Evolutionary conservation across 2,797 vertebrate species (phyloP).

Genomic region (Notolepis coatsorum): DNA sequence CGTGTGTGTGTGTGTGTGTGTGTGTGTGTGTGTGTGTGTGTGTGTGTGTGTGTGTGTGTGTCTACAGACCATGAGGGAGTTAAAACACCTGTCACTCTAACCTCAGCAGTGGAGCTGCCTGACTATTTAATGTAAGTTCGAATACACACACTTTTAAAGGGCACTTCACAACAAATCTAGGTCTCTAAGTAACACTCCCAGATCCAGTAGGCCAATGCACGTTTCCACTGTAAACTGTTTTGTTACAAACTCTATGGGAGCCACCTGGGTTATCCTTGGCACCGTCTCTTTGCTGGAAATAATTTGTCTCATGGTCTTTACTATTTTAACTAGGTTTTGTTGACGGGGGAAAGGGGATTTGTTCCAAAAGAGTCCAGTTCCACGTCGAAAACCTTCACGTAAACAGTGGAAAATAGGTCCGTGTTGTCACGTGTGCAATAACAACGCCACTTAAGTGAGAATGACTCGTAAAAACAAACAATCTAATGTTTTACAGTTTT

Average conservation of each 20-base stretch:
- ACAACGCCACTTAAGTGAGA: conserved; percentile 38
- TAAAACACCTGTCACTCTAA: conserved; percentile 74
- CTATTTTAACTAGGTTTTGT: conserved; percentile 8
- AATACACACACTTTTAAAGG: conserved; percentile 10
- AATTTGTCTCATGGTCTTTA: conserved; percentile 17
- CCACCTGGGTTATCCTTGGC: background rate
- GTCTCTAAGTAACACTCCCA: background rate
- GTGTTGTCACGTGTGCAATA: conserved; percentile 28
- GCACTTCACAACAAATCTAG: background rate
- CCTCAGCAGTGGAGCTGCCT: conserved; percentile 73
- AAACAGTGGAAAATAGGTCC: conserved; percentile 44
- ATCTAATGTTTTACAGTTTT: conserved; percentile 56
- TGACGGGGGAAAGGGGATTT: conserved; percentile 11
- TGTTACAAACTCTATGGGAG: background rate
- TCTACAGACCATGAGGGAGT: conserved; percentile 71
- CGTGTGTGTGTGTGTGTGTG: conserved; percentile 34
- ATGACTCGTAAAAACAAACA: conserved; percentile 51
- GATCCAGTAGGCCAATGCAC: background rate
- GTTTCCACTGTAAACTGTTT: background rate
- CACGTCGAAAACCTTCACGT: conserved; percentile 43
- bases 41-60: conserved; percentile 34
- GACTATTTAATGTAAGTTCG: conserved; percentile 88
- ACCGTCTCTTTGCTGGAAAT: conserved; percentile 9
- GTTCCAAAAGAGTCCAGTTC: conserved; percentile 26
- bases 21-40: conserved; percentile 48